These are phyloP conservation scores for Zaprionus obscuricornis DNA, from an alignment of 2,888 invertebrate species.

Conservation along the genomic window DNA sequence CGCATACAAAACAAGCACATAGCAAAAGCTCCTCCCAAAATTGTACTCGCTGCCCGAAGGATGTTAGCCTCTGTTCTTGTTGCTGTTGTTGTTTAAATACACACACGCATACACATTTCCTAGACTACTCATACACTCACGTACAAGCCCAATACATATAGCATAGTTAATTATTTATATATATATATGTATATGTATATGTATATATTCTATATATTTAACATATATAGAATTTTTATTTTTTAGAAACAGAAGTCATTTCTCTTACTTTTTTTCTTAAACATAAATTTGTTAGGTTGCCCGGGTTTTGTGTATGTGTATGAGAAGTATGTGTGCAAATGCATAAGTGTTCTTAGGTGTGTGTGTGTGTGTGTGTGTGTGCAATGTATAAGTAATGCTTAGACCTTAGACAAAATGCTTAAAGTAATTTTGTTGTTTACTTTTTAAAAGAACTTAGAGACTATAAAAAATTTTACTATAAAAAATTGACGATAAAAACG, in stretches of 20 bases:
- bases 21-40: too few species aligned
- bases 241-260: not conserved
- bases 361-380: constrained; percentile 25
- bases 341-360: constrained; percentile 17
- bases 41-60: constrained; percentile 50
- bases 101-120: constrained; percentile 8
- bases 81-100: constrained; percentile 22
- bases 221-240: constrained; percentile 27
- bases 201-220: constrained; percentile 26
- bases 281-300: constrained; percentile 43
- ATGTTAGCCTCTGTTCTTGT: constrained; percentile 78
- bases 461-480: constrained; percentile 51
- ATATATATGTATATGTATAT: constrained; percentile 17
- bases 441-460: constrained; percentile 40
- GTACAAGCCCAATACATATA: constrained; percentile 38
- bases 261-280: constrained; percentile 19
- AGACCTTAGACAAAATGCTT: constrained; percentile 72
- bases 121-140: constrained; percentile 18
- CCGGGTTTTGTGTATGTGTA: constrained; percentile 32
- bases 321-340: constrained; percentile 4
- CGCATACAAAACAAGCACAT: not conserved
- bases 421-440: constrained; percentile 58
- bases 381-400: constrained; percentile 51
- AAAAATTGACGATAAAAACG: constrained; percentile 41
- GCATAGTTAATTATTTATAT: constrained; percentile 36